Percentiles rank a stretch among this genome's conserved stretches.
These are phyloP conservation scores for Rhynchomys soricoides DNA, from an alignment of 2,113 vertebrate genomes.

Conservation along the genomic window DNA sequence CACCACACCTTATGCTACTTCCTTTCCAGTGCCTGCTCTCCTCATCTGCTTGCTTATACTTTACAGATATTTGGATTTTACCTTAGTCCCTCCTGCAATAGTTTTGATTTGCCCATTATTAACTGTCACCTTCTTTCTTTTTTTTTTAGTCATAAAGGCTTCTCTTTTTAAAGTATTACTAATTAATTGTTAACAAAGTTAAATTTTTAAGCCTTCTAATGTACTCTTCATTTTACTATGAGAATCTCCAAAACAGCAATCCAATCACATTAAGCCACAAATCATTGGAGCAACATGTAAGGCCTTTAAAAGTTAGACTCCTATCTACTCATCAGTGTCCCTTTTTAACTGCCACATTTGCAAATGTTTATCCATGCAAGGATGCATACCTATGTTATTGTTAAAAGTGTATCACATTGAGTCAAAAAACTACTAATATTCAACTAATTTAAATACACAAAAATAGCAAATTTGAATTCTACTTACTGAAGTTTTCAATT, in stretches of 20 bases:
- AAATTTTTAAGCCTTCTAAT: background rate
- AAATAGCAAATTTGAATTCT: background rate
- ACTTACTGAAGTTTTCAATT: background rate
- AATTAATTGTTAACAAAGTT: background rate
- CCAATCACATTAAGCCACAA: background rate
- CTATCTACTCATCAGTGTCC: background rate
- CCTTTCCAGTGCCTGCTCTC: background rate
- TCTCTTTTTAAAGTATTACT: background rate
- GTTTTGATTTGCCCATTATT: background rate
- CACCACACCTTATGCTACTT: background rate
- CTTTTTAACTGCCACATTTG: background rate
- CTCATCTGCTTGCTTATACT: background rate
- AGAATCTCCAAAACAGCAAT: background rate
- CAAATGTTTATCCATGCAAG: background rate
- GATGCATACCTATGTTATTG: background rate
- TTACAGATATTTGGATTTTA: background rate
- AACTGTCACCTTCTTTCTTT: background rate
- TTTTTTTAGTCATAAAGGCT: background rate
- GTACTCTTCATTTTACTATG: background rate
- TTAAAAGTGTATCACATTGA: background rate
- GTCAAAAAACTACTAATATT: background rate
- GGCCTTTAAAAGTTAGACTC: background rate
- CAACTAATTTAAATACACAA: background rate
- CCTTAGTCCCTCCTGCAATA: background rate
- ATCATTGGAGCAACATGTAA: background rate